Base-by-base conservation (phyloP, 2,113 vertebrate genomes). In the Calyptomena viridis region DNA sequence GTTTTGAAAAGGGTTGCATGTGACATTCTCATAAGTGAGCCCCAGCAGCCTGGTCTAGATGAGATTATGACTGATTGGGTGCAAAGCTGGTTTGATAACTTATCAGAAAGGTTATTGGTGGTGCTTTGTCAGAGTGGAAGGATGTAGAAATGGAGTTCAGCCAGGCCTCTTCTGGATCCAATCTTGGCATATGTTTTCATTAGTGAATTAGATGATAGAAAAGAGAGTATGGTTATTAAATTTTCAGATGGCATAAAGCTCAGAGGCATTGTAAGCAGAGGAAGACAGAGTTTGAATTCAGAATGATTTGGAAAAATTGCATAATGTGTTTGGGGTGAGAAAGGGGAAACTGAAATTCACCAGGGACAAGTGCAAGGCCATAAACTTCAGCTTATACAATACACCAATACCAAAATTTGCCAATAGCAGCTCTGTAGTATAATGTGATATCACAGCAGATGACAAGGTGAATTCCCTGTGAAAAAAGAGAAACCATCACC, bases 231-330 rank as follows among this genome's bases (percentile, higher is more conserved):
- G 28, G 75, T 93, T 96, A 93, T 93, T 95, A 92, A 94, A 93
- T 92, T 95, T 97, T 96, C 72, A 80, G 85, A 84, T 71, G 85
- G 59, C 79, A 69, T 86, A 94, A 94, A 7, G 16, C 68, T 95
- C 1, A 1, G 77, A 89, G 84, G 75, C 89, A 63, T 14, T 6
- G 1, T 35, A 83, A 69, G 85, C 37, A 66, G 85, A 79, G 39
- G 40, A 87, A 47, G 67, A 96, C 67, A 71, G 63, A 64, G 23
- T 55, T 58, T 69, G 86, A 94, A 96, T 90, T 90, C 72, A 86
- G 50, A 95, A 93, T 86, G 4, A 77, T 74, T 71, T 76, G 74
- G 55, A 79, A 84, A 64, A 80, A 80, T 86, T 86, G 21, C 42
- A 24, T 77, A 88, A 92, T 63, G 23, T 46, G 40, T 87, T 68